Evolutionary conservation across 2,113 vertebrate species (phyloP).

Genomic region (Hassar affinis): DNA sequence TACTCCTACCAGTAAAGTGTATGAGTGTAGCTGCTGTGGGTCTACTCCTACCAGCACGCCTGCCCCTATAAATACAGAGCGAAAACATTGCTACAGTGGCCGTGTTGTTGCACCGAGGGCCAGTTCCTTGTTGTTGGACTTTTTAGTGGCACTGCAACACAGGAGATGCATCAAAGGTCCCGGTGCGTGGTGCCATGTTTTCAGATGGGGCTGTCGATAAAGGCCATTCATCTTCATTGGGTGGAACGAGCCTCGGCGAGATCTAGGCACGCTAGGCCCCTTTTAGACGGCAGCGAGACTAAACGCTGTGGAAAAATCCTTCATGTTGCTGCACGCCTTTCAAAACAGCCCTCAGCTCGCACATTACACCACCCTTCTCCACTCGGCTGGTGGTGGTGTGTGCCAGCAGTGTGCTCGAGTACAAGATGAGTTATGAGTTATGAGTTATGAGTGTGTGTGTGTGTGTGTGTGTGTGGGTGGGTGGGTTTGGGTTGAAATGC

Average conservation of each 20-base stretch:
- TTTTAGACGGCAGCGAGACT: slow-evolving; percentile 54
- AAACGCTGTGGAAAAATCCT: slow-evolving; percentile 55
- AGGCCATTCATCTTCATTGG: slow-evolving; percentile 60
- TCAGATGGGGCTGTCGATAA: slow-evolving; percentile 59
- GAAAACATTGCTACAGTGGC: slow-evolving; percentile 52
- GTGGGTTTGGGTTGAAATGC: not conserved
- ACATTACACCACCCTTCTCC: slow-evolving; percentile 5
- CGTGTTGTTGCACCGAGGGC: slow-evolving; percentile 34
- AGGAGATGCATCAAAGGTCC: slow-evolving; percentile 54
- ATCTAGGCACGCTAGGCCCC: slow-evolving; percentile 61
- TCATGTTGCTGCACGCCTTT: slow-evolving; percentile 59
- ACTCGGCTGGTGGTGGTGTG: not conserved
- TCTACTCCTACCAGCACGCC: slow-evolving; percentile 21
- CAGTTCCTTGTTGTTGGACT: slow-evolving; percentile 46
- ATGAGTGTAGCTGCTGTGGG: not conserved
- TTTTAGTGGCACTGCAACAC: slow-evolving; percentile 49
- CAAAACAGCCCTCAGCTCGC: slow-evolving; percentile 49
- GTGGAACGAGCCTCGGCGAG: slow-evolving; percentile 60
- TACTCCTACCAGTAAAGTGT: slow-evolving; percentile 19
- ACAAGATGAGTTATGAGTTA: not conserved
- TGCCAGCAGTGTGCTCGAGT: not conserved
- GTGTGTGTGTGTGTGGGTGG: slow-evolving; percentile 5
- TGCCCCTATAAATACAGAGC: slow-evolving; percentile 25
- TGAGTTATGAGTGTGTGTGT: no score
- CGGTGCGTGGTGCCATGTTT: slow-evolving; percentile 56